Base-by-base conservation (phyloP, 2,797 vertebrate species). In the Hippoglossus hippoglossus region DNA sequence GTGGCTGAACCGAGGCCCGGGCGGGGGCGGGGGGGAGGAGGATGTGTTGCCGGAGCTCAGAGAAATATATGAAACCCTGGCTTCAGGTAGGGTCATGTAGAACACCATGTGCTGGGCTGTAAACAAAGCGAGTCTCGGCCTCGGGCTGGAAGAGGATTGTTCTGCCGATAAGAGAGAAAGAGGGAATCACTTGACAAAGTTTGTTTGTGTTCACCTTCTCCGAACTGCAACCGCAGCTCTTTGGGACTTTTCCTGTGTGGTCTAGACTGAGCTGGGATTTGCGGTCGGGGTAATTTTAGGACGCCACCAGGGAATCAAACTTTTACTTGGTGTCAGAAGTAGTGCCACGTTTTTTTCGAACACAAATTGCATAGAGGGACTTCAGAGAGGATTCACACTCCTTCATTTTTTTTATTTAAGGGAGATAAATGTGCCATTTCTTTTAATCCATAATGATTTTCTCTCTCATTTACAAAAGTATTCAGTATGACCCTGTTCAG, bases 121-220 rank as follows among this genome's bases (percentile, higher is more conserved):
- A 83, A 86, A 90, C 74, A 88, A 82, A 88, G 77, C 79, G 36
- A 77, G 79, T 81, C 64, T 59, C 65, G 74, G 79, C 90, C 85
- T 73, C 44, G 24, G 87, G 88, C 75, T 68, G 64, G 47, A 80
- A 28, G 57, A 52, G 59, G 77, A 88, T 86, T 83, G 74, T 75
- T 76, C 44, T 52, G n/a, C 39, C 18, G 15, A 15, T 41, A 75
- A 79, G 56, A 77, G 36, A 78, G 59, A 83, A 47, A 55, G 73
- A 80, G 47, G 44, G 75, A 73, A 67, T 70, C 73, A 63, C 79
- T 85, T 83, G 70, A 78, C 77, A 58, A 78, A 75, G 83, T 87
- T 87, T 83, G 81, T 88, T 89, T 88, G 75, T 81, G 71, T 84
- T 86, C 74, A 73, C 63, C 67, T 79, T 77, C 61, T 69, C 64